Base-by-base conservation (phyloP, 2,888 invertebrate species). In the Geophilus truncorum region DNA sequence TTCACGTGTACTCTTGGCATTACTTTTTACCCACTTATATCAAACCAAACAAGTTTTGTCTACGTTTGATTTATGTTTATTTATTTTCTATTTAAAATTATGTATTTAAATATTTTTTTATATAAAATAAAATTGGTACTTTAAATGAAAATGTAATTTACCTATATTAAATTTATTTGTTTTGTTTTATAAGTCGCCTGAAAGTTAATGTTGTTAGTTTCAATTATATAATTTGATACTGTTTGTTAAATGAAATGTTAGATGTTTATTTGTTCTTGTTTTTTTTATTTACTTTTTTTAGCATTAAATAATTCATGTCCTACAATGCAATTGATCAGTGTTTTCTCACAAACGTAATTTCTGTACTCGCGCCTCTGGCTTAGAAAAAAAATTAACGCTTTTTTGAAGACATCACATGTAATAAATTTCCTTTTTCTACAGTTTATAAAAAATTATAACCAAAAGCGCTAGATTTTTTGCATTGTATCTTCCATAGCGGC, bases 341-440 rank as follows among this genome's bases (percentile, higher is more conserved):
- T 70, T 70, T 70, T 70, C 70, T 51, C 51, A 51, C 51, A 51
- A 51, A 70, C 10, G 70, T 70, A 12, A 70, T 70, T 70, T 70
- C 25, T 28, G 70, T 70, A 70, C 70, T 70, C 28, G 25, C 12
- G 23, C 25, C 70, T 70, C 70, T 70, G 23, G 15, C n/a, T 28
- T 70, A 70, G 70, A 23, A 21, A 51, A 51, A 57, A 10, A 70
- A 70, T n/a, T 70, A 18, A 9, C 25, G 70, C 70, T 70, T 70
- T 62, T 70, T 18, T 51, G 51, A 51, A 70, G 25, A 70, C 12
- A 28, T 70, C 70, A 70, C 23, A 25, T 70, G 70, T 28, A 70
- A 70, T 25, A 70, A 70, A 70, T 70, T 70, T 70, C 70, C 70
- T 70, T 70, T 51, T 70, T 70, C 70, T 70, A 70, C 70, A 23